Conservation (phyloP, 1,140 invertebrate species). For the Drosophila equinoxialis region DNA sequence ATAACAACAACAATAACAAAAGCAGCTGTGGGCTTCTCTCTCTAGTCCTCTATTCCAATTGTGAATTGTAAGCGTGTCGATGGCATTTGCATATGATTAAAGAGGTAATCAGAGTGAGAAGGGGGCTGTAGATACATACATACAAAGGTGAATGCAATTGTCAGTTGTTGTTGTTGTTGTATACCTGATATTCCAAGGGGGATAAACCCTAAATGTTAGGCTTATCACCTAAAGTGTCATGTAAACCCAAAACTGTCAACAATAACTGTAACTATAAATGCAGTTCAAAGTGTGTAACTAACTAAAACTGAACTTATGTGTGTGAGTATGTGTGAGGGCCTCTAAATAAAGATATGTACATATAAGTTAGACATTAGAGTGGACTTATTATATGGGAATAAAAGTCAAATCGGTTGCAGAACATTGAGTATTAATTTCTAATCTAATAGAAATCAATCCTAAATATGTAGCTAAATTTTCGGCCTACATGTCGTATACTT, state of each 20-base stretch:
- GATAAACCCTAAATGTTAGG: not conserved
- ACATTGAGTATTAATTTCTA: too few species aligned
- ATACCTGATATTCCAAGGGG: not conserved
- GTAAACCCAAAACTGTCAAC: slow-evolving; percentile 5
- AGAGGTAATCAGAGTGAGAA: not conserved
- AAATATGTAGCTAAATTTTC: too few species aligned
- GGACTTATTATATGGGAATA: too few species aligned
- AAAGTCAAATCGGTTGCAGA: too few species aligned
- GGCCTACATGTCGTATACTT: not conserved
- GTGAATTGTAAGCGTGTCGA: not conserved
- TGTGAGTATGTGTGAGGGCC: too few species aligned
- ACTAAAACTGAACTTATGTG: not conserved
- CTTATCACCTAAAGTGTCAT: not conserved
- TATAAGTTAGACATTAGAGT: too few species aligned
- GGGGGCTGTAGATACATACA: not conserved
- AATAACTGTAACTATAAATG: not conserved
- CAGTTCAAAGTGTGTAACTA: not conserved
- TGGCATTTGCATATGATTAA: slow-evolving; percentile 5
- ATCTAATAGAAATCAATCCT: too few species aligned
- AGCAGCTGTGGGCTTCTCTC: not conserved
- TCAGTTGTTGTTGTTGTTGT: not conserved
- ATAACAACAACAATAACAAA: not conserved
- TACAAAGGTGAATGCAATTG: not conserved
- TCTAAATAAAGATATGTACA: too few species aligned
- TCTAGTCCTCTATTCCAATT: not conserved